phyloP scores from a whole-genome alignment of 53 echinoderm and acorn worm genomes.

The Luidia sarsii region DNA sequence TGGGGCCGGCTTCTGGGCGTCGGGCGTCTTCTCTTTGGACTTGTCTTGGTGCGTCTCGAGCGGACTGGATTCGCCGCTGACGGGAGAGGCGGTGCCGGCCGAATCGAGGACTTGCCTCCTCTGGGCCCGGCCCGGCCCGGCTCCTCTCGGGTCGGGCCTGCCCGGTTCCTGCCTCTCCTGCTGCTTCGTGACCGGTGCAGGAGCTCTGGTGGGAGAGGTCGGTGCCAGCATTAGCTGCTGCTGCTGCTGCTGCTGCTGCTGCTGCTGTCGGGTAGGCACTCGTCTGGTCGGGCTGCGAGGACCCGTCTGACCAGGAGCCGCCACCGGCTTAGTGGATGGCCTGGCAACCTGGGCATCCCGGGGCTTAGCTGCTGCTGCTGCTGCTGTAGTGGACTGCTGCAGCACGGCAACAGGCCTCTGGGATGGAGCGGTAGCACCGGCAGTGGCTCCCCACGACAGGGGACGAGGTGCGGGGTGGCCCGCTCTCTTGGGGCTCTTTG shows the following conservation, averaged over 20 bases:
- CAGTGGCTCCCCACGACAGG: slow-evolving; percentile 16
- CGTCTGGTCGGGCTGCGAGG: slow-evolving; percentile 43
- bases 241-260: slow-evolving; percentile 15
- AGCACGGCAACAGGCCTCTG: slow-evolving; percentile 33
- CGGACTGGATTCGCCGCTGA: slow-evolving; percentile 38
- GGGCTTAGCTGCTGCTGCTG: slow-evolving; percentile 26
- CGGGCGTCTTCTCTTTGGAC: slow-evolving; percentile 9
- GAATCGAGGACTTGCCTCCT: slow-evolving; percentile 38
- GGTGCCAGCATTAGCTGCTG: background rate
- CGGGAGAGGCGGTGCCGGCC: background rate
- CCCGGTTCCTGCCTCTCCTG: slow-evolving; percentile 43
- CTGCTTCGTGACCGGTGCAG: slow-evolving; percentile 31
- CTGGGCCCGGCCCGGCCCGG: slow-evolving; percentile 36
- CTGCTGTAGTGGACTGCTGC: too few species aligned
- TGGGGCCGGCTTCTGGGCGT: slow-evolving; percentile 38
- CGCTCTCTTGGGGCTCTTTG: slow-evolving; percentile 53
- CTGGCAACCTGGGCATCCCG: slow-evolving; percentile 35
- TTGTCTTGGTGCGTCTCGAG: slow-evolving; percentile 36
- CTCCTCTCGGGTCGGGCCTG: slow-evolving; percentile 40
- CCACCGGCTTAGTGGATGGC: slow-evolving; percentile 26
- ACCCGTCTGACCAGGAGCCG: background rate
- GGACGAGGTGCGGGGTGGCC: slow-evolving; percentile 28
- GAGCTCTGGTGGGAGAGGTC: slow-evolving; percentile 30
- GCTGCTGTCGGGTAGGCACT: slow-evolving; percentile 35
- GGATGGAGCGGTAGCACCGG: slow-evolving; percentile 38